Percentiles rank a stretch among this genome's conserved stretches.
phyloP scores from a whole-genome alignment of 1,140 invertebrate genomes.

The Papilio helenus region DNA sequence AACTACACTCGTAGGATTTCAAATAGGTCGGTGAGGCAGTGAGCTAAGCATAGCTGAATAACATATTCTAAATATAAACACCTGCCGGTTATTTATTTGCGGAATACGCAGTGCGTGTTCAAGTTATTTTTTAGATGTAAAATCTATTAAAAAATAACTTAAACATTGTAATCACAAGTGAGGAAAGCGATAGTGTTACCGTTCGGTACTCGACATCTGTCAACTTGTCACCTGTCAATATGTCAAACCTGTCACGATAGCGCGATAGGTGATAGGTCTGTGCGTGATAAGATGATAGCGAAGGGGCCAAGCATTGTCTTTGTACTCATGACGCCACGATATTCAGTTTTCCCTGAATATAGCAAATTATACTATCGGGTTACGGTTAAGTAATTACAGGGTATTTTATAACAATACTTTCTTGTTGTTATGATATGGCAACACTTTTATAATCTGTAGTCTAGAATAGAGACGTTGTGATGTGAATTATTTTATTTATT shows the following conservation, averaged over 20 bases:
- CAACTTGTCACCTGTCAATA: constrained; percentile 61
- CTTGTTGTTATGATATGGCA: background rate
- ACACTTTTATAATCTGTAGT: background rate
- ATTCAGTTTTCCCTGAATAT: background rate
- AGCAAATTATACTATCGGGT: background rate
- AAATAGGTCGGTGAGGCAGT: constrained; percentile 6
- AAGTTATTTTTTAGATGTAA: background rate
- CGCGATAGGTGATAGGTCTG: constrained; percentile 46
- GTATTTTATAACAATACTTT: background rate
- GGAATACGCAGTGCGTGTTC: background rate
- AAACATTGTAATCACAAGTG: background rate
- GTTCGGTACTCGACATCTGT: constrained; percentile 55
- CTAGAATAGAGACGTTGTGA: background rate
- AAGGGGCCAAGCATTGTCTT: constrained; percentile 30
- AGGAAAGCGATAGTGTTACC: constrained; percentile 1
- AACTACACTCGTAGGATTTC: background rate
- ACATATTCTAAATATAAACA: constrained; percentile 17
- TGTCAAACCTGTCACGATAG: constrained; percentile 65
- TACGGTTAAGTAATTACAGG: background rate
- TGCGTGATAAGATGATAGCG: constrained; percentile 49
- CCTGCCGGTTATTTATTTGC: background rate
- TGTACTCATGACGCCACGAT: background rate
- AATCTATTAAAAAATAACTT: background rate
- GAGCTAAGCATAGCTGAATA: background rate
- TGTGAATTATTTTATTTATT: too few species aligned